Conservation (phyloP, 2,113 vertebrate genomes). For the Gavialis gangeticus region DNA sequence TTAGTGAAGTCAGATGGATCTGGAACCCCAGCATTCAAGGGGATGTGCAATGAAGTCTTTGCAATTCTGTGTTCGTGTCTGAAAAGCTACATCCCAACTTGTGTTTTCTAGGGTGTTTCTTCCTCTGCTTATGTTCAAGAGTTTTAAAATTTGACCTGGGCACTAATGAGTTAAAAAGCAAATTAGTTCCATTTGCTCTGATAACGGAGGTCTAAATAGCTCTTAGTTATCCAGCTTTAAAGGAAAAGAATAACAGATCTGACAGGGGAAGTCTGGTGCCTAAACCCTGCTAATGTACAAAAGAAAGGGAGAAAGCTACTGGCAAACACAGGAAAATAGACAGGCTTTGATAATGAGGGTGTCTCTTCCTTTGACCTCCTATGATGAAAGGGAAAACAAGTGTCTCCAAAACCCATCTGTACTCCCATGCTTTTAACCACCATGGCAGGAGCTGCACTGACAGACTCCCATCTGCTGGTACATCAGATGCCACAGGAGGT, state of each 20-base stretch:
- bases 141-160: background rate
- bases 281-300: background rate
- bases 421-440: background rate
- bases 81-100: background rate
- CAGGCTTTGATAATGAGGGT: background rate
- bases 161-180: background rate
- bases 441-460: background rate
- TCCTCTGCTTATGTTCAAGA: background rate
- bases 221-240: background rate
- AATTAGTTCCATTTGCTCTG: background rate
- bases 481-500: constrained; percentile 43
- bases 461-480: constrained; percentile 59
- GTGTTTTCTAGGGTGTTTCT: background rate
- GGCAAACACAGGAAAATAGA: constrained; percentile 18
- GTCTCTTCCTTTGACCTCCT: constrained; percentile 13
- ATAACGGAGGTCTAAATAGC: constrained; percentile 25
- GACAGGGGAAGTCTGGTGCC: background rate
- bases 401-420: background rate
- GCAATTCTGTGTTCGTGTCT: background rate
- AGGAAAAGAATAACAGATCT: background rate
- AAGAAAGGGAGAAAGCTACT: background rate
- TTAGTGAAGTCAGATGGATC: background rate
- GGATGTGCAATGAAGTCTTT: background rate
- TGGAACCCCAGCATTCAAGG: background rate
- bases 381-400: constrained; percentile 8